Evolutionary conservation across 2,797 vertebrate genomes (phyloP).

Genomic region (Microchirus variegatus): DNA sequence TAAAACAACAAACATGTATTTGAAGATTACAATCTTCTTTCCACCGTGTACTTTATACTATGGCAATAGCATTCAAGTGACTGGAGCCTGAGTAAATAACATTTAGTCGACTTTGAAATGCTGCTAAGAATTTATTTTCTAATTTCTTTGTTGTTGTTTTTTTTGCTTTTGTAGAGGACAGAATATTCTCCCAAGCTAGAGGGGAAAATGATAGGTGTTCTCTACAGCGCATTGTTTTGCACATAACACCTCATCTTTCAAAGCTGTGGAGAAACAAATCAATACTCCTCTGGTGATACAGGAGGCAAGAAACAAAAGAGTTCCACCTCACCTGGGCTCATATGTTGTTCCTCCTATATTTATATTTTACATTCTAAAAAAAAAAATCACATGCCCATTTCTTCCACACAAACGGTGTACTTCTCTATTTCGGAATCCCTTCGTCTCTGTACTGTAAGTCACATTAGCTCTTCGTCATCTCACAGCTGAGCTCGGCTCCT

Average conservation of each 20-base stretch:
- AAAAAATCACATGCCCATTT: background rate
- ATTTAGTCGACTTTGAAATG: background rate
- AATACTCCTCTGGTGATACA: slow-evolving; percentile 38
- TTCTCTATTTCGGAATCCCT: slow-evolving; percentile 5
- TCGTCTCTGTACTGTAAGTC: slow-evolving; percentile 23
- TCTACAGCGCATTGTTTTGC: slow-evolving; percentile 26
- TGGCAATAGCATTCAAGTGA: background rate
- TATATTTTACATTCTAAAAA: slow-evolving; percentile 37
- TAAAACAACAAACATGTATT: no score
- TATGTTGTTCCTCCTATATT: slow-evolving; percentile 24
- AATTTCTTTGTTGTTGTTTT: background rate
- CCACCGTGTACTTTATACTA: background rate
- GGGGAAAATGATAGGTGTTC: slow-evolving; percentile 41
- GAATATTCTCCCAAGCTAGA: slow-evolving; percentile 2
- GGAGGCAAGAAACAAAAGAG: slow-evolving; percentile 30
- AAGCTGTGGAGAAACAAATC: slow-evolving; percentile 50
- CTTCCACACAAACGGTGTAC: slow-evolving; percentile 27
- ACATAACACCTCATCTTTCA: slow-evolving; percentile 41
- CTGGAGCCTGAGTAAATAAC: background rate
- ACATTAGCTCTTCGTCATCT: slow-evolving; percentile 72
- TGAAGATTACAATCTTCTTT: background rate
- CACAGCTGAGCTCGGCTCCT: slow-evolving; percentile 64
- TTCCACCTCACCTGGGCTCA: slow-evolving; percentile 27
- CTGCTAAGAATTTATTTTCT: background rate
- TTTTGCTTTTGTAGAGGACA: background rate